These are phyloP conservation scores for Cyanoliseus patagonus DNA, from an alignment of 2,113 vertebrate species.

Conservation along the genomic window DNA sequence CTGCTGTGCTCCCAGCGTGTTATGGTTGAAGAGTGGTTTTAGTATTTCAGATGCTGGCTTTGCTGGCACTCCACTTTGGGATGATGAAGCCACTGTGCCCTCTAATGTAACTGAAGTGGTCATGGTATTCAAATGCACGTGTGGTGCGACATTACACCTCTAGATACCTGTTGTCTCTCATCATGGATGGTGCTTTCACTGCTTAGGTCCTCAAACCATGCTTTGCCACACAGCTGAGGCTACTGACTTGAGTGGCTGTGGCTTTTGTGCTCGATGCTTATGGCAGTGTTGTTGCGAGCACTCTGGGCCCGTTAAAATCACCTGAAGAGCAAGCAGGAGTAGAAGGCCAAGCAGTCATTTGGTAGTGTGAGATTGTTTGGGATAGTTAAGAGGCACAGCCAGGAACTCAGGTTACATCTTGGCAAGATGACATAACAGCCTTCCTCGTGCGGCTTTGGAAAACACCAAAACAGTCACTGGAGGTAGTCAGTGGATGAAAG, in stretches of 20 bases:
- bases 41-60: rapidly evolving
- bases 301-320: not conserved
- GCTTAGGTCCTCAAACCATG: rapidly evolving
- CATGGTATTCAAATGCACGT: rapidly evolving
- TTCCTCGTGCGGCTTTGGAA: not conserved
- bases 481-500: not conserved
- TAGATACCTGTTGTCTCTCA: not conserved
- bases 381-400: not conserved
- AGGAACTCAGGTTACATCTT: conserved; percentile 24
- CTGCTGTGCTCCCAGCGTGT: rapidly evolving
- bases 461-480: not conserved
- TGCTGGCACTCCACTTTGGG: not conserved
- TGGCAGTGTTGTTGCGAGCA: not conserved
- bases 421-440: not conserved
- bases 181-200: not conserved
- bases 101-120: not conserved
- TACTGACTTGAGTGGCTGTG: rapidly evolving
- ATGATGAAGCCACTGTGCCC: not conserved
- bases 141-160: not conserved
- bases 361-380: not conserved
- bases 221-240: not conserved
- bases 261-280: not conserved
- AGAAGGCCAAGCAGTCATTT: not conserved
- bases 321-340: not conserved
- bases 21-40: not conserved